Percentiles rank a stretch among this genome's conserved stretches.
Evolutionary conservation across 2,797 vertebrate species (phyloP).

Genomic region (Percopsis omiscomaycus): DNA sequence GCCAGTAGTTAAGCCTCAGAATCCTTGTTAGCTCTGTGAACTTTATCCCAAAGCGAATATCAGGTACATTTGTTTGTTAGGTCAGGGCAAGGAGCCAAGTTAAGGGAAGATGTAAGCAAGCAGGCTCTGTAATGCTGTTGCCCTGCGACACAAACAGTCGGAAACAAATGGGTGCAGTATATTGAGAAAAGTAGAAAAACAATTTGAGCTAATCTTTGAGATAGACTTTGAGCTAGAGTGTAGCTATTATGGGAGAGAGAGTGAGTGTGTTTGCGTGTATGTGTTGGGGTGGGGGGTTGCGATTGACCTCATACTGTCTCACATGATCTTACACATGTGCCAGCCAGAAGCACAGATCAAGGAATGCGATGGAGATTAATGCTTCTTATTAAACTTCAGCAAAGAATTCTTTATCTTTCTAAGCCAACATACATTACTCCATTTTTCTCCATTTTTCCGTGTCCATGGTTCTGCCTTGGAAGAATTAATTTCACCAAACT

Average conservation of each 20-base stretch:
- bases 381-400: slow-evolving; percentile 4
- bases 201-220: slow-evolving; percentile 23
- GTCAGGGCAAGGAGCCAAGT: not conserved
- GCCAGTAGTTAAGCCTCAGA: too few relatives aligned
- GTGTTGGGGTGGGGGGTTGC: slow-evolving; percentile 17
- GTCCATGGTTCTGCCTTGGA: too few relatives aligned
- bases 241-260: not conserved
- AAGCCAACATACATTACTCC: not conserved
- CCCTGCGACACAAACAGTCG: not conserved
- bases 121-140: not conserved
- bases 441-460: not conserved
- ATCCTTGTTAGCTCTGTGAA: too few relatives aligned
- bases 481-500: too few relatives aligned
- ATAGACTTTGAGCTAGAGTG: slow-evolving; percentile 4
- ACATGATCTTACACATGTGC: not conserved
- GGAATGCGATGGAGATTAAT: not conserved
- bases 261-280: too few relatives aligned
- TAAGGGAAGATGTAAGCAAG: slow-evolving; percentile 11
- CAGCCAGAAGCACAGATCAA: not conserved
- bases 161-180: not conserved
- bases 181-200: slow-evolving; percentile 12
- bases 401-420: not conserved
- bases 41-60: too few relatives aligned
- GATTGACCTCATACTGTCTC: slow-evolving; percentile 19
- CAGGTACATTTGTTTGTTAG: too few relatives aligned